Evolutionary conservation across 2,888 invertebrate species (phyloP), one percentile per base, ranked within the genome.

Genomic region (Odontothrips loti): DNA sequence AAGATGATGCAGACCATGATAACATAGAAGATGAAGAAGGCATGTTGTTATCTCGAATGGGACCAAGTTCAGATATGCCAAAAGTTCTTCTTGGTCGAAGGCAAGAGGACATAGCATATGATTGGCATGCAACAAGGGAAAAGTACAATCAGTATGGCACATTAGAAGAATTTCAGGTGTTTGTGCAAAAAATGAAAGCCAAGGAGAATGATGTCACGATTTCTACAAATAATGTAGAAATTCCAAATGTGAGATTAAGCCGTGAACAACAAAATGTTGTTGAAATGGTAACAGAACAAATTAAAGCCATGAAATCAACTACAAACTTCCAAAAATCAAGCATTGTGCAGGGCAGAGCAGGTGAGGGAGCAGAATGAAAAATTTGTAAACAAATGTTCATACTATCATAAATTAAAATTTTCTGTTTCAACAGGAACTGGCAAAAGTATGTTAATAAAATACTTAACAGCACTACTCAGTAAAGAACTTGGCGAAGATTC

Each of bases 31-130:
- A 34, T 58, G 81, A 81, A 1, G 81, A 81, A 79, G 79, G 79
- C 51, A 81, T 81, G 79, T 43, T 81, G 2, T 8, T 81, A 47
- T 79, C 81, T 34, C 79, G 63, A 4, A 58, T 79, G 43, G 81
- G 81, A 20, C 81, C 81, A 63, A 6, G 6, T 17, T 48, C 68
- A n/a, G 20, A 10, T 68, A 27, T 80, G 6, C 75, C 47, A 15
- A 29, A 68, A 80, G 63, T 80, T 1, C 11, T 68, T 1, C 58
- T 80, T 29, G 79, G 81, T 4, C 17, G 43, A 17, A 10, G 81
- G 29, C 43, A 81, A 80, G 68, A 58, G 4, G 81, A 81, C 29
- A 58, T 78, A 43, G 8, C 1, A 0, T 47, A 23, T 47, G 48
- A 81, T 29, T 81, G 81, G 81, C 63, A 63, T 20, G 10, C 63